Conservation (phyloP, 2,797 vertebrate species). For the Lerista edwardsae region DNA sequence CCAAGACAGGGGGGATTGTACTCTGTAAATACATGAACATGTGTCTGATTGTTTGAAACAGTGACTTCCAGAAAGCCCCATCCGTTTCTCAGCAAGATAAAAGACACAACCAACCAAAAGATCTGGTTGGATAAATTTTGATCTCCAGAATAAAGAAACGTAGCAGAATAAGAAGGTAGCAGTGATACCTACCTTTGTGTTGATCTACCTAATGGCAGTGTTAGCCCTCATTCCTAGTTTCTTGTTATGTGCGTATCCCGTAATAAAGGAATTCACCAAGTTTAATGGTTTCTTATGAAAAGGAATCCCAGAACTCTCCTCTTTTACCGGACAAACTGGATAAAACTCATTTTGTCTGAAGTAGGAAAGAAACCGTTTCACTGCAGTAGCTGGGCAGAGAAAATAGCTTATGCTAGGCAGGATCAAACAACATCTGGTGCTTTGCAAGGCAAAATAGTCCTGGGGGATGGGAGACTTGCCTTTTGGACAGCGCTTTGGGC, state of each 20-base stretch:
- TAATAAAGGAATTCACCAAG: too few species aligned
- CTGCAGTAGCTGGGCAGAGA: not conserved
- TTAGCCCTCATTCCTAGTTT: not conserved
- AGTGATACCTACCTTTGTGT: too few species aligned
- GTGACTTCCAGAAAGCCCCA: not conserved
- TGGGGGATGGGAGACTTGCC: too few species aligned
- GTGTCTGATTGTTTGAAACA: too few species aligned
- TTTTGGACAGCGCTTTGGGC: not conserved
- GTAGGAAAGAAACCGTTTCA: too few species aligned
- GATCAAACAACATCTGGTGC: not conserved
- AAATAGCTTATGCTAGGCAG: not conserved
- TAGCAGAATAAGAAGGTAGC: too few species aligned
- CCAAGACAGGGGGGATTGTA: not conserved
- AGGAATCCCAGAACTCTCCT: not conserved
- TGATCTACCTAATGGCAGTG: not conserved
- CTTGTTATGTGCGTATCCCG: not conserved
- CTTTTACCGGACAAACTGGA: not conserved
- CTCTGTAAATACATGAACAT: not conserved
- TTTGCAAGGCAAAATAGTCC: not conserved
- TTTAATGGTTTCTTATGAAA: not conserved
- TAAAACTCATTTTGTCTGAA: not conserved
- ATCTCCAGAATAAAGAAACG: too few species aligned
- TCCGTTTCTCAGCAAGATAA: not conserved
- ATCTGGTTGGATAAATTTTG: not conserved
- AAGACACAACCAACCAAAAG: not conserved